Conservation (phyloP, 2,888 invertebrate genomes). For the Clistopyga incitator region DNA sequence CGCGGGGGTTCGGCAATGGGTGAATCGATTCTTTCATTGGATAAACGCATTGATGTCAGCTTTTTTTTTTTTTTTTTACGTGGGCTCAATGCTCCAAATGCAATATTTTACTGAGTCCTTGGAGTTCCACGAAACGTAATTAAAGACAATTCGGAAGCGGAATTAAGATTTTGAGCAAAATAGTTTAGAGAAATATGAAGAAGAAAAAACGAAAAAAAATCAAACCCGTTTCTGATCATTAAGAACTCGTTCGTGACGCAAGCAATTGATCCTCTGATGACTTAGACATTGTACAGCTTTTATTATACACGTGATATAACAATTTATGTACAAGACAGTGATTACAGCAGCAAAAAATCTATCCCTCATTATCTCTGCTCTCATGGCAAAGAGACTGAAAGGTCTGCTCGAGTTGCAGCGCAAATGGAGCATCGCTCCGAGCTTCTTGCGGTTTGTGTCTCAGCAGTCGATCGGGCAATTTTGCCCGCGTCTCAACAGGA, state of each 20-base stretch:
- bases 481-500: conserved; percentile 40
- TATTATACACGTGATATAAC: not conserved
- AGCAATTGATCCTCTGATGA: not conserved
- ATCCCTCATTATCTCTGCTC: conserved; percentile 14
- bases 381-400: not conserved
- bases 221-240: not conserved
- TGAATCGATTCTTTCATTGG: conserved; percentile 71
- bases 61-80: conserved; percentile 31
- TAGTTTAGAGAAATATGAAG: not conserved
- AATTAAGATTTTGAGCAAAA: not conserved
- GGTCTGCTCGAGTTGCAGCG: conserved; percentile 24
- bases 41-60: conserved; percentile 63
- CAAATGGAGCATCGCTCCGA: conserved; percentile 46
- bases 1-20: conserved; percentile 59
- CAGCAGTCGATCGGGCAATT: conserved; percentile 46
- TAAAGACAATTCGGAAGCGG: not conserved
- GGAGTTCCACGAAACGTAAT: conserved; percentile 8
- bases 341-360: conserved; percentile 15
- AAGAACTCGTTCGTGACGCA: conserved; percentile 14
- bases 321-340: conserved; percentile 17
- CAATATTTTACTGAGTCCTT: not conserved
- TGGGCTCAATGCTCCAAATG: conserved; percentile 39
- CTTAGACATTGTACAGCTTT: conserved; percentile 13
- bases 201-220: not conserved
- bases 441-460: conserved; percentile 32